Evolutionary conservation across 1,140 invertebrate species (phyloP), one percentile per base, ranked within the genome.

Genomic region (Oryctes rhinoceros): DNA sequence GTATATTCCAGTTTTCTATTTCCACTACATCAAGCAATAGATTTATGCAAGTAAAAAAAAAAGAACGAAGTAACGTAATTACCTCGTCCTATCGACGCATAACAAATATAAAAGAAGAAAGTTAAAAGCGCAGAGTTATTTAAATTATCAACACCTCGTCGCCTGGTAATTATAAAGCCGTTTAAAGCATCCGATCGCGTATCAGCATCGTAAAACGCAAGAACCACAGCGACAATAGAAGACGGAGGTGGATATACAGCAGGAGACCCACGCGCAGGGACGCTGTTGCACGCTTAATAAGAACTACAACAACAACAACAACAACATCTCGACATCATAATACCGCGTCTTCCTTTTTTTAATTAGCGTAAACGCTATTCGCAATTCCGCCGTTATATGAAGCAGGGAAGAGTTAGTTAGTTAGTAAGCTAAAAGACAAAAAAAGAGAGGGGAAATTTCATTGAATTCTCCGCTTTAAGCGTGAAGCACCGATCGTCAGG

Each of bases 381-480:
- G 65, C 65, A 37, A 71, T 71, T 71, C 65, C 65, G 65, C 65
- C 11, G 18, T 71, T 71, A 71, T 71, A 71, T 71, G 65, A 71
- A 37, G 39, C 9, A 3, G 39, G 39, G 24, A 30, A 30, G 24
- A 30, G 24, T 30, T 30, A 30, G 24, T 30, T 30, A 44, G 39
- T 44, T 44, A 44, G 65, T 71, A 10, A 71, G 65, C 37, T 18
- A 71, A 71, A 71, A 4, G 65, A 10, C 39, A 71, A 71, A 71
- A 71, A 37, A 24, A 71, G 65, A 71, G 65, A 71, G 65, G 65
- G 65, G 65, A 71, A 71, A 37, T 71, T 71, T 71, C 65, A 71
- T 71, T 71, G 65, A 71, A 71, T 37, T 71, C 65, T 35, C 65
- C 2, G 24, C 65, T 71, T 71, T 71, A 71, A 71, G 65, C 65